Percentiles rank a stretch among this genome's conserved stretches.
Evolutionary conservation across 2,113 vertebrate species (phyloP).

Genomic region (Mormyrus lacerda): DNA sequence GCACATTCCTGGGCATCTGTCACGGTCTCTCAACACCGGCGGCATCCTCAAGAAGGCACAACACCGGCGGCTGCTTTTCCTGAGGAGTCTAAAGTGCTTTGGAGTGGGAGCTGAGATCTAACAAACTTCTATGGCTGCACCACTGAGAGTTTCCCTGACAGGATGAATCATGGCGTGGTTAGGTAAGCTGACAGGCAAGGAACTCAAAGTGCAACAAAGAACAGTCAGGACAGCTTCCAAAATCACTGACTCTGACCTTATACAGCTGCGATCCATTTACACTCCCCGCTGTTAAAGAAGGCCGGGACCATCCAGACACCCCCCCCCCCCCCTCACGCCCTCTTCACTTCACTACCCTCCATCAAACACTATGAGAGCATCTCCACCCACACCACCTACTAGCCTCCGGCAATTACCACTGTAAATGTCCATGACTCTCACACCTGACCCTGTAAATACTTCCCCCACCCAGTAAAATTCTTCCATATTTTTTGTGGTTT

Average conservation of each 20-base stretch:
- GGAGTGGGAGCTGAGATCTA: not conserved
- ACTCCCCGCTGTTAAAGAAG: not conserved
- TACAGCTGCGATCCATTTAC: not conserved
- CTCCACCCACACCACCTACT: not conserved
- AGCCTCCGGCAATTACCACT: not conserved
- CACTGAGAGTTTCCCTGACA: not conserved
- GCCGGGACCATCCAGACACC: not conserved
- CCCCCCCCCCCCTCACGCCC: not conserved
- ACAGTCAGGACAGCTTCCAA: not conserved
- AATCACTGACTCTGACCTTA: not conserved
- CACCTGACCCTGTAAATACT: not conserved
- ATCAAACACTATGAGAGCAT: not conserved
- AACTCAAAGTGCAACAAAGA: not conserved
- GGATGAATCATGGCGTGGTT: not conserved
- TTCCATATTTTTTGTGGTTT: not conserved
- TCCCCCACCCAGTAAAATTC: not conserved
- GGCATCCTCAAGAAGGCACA: not conserved
- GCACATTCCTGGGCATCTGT: not conserved
- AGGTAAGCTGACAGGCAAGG: not conserved
- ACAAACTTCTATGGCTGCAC: not conserved
- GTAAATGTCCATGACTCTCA: not conserved
- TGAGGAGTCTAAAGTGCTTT: not conserved
- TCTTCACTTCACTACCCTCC: not conserved
- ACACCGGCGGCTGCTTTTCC: not conserved
- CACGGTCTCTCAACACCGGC: not conserved